These are phyloP conservation scores for Congeria kusceri DNA, from an alignment of 2,888 invertebrate species.

Conservation along the genomic window DNA sequence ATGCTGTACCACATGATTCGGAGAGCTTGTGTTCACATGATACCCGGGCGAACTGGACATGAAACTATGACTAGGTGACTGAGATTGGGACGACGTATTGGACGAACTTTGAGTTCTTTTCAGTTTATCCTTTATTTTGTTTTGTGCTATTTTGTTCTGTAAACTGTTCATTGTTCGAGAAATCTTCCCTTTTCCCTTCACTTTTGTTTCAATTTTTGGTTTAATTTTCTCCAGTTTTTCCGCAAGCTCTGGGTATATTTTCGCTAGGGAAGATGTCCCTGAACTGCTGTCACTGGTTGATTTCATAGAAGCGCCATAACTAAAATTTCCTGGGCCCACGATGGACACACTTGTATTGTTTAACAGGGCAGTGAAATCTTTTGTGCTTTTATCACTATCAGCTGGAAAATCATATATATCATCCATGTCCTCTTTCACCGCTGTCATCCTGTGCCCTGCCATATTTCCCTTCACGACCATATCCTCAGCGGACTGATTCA, in stretches of 20 bases:
- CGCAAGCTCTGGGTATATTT: conserved; percentile 83
- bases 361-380: conserved; percentile 45
- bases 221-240: conserved; percentile 82
- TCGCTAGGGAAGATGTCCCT: conserved; percentile 77
- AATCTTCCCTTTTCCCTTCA: conserved; percentile 75
- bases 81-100: conserved; percentile 67
- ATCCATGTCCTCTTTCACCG: conserved; percentile 74
- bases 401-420: conserved; percentile 82
- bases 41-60: conserved; percentile 60
- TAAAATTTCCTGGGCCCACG: conserved; percentile 36
- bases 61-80: conserved; percentile 67
- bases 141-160: conserved; percentile 85
- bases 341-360: conserved; percentile 52
- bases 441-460: conserved; percentile 45
- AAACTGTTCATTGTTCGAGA: conserved; percentile 85
- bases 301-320: conserved; percentile 35
- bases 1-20: conserved; percentile 32
- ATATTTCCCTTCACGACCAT: conserved; percentile 55
- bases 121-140: conserved; percentile 85
- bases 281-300: conserved; percentile 45
- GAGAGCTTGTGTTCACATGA: conserved; percentile 56
- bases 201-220: conserved; percentile 74
- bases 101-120: conserved; percentile 73
- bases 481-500: conserved; percentile 61
- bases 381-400: conserved; percentile 64